phyloP scores from a whole-genome alignment of 2,888 invertebrate species.

The Aphodius granarius region DNA sequence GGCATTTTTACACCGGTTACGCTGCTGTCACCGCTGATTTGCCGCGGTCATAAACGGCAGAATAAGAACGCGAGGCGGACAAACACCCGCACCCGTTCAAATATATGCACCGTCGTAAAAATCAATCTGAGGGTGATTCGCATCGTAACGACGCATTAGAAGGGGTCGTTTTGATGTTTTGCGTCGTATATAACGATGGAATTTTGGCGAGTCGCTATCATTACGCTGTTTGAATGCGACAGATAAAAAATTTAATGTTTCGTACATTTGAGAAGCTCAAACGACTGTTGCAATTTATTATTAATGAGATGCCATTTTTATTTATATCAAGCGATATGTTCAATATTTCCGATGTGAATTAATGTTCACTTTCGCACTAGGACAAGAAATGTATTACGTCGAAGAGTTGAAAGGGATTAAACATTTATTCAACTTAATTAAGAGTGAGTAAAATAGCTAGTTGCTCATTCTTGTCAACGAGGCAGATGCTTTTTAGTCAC shows the following conservation, averaged over 20 bases:
- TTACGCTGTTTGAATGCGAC: background rate
- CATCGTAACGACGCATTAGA: background rate
- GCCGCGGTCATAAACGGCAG: background rate
- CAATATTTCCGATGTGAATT: too few species aligned
- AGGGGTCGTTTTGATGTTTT: background rate
- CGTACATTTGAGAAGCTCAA: background rate
- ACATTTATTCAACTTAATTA: too few species aligned
- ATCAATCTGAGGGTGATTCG: background rate
- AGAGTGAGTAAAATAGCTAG: too few species aligned
- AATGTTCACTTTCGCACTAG: too few species aligned
- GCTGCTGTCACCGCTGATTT: background rate
- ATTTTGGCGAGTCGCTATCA: background rate
- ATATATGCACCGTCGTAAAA: constrained; percentile 12
- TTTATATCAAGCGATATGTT: too few species aligned
- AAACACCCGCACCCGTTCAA: constrained; percentile 8
- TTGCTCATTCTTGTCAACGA: too few species aligned
- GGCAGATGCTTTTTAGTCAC: too few species aligned
- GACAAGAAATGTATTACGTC: too few species aligned
- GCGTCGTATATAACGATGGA: constrained; percentile 1
- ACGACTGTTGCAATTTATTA: background rate
- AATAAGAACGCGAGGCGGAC: constrained; percentile 3
- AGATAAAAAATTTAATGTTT: background rate
- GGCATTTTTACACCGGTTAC: background rate
- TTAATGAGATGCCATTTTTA: too few species aligned
- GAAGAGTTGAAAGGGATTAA: too few species aligned